A percentile compares a stretch with the other conserved stretches of the same genome.
Evolutionary conservation across 2,888 invertebrate species (phyloP).

Genomic region (Mactromeris polynyma): DNA sequence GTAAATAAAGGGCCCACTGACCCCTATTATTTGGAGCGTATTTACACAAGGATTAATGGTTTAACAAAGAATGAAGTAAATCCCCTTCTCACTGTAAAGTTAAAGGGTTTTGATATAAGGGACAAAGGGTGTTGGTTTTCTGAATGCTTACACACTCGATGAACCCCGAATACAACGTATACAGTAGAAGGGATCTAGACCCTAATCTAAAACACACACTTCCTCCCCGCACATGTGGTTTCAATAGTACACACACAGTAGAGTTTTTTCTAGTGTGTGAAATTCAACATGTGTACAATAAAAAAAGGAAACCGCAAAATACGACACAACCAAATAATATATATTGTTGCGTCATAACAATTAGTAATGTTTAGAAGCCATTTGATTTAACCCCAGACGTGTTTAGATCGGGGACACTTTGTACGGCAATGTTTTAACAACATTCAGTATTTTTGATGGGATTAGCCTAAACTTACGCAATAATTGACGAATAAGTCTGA

Average conservation of each 20-base stretch:
- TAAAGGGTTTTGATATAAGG: background rate
- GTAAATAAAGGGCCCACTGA: background rate
- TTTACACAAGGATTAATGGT: background rate
- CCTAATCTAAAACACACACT: slow-evolving; percentile 6
- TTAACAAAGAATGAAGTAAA: background rate
- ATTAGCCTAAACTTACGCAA: too few relatives aligned
- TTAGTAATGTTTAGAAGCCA: too few relatives aligned
- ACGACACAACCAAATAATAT: background rate
- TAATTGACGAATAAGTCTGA: too few relatives aligned
- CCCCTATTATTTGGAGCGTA: background rate
- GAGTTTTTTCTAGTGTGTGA: background rate
- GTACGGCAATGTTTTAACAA: too few relatives aligned
- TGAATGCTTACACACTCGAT: background rate
- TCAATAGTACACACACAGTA: background rate
- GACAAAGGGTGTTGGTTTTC: background rate
- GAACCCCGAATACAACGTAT: background rate
- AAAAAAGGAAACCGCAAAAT: background rate
- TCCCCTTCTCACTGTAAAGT: background rate
- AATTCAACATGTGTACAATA: background rate
- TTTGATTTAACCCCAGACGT: too few relatives aligned
- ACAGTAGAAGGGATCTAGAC: background rate
- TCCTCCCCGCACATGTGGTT: background rate
- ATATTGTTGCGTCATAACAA: too few relatives aligned
- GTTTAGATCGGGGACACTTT: too few relatives aligned
- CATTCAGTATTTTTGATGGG: too few relatives aligned